Evolutionary conservation across 1,140 invertebrate genomes (phyloP), one percentile per base, ranked within the genome.

Genomic region (Apocrypta bakeri): DNA sequence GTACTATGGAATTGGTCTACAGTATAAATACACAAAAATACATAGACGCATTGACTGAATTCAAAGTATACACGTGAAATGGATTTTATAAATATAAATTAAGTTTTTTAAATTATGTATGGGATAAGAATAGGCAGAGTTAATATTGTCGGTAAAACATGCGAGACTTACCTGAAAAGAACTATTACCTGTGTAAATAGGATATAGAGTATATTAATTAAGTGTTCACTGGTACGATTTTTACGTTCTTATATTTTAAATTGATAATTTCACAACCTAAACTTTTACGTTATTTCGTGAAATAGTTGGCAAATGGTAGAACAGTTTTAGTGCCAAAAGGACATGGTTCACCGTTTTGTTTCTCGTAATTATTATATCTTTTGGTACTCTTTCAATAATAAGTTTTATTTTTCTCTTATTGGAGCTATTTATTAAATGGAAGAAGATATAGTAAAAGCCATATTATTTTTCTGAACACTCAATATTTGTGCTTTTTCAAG

Each of bases 281-380:
- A 56, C 21, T n/a, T 63, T 12, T 25, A 24, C n/a, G 33, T 12
- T 4, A 25, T 24, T 76, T 76, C 1, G 11, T 76, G 7, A 33
- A 33, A n/a, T 63, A 33, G 48, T 56, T 63, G 29, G 56, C 37
- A 37, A 37, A 14, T 64, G 29, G 25, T 37, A 31, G 33, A n/a
- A n/a, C 40, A 61, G 12, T 56, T 68, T 68, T 66, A 11, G 63
- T 78, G 75, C 75, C 75, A 78, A 78, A 78, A 56, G 48, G n/a
- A n/a, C n/a, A 56, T n/a, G 7, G 7, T 56, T 56, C 17, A 56
- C 3, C 7, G 17, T 56, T 56, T n/a, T 21, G 17, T 56, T 56
- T n/a, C 7, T 56, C n/a, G 7, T 21, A 24, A 24, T 66, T 27
- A 66, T 7, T 29, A 27, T 66, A 12, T 66, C 31, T 71, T 71